Evolutionary conservation across 2,888 invertebrate genomes (phyloP).

Genomic region (Lochmaea capreae): DNA sequence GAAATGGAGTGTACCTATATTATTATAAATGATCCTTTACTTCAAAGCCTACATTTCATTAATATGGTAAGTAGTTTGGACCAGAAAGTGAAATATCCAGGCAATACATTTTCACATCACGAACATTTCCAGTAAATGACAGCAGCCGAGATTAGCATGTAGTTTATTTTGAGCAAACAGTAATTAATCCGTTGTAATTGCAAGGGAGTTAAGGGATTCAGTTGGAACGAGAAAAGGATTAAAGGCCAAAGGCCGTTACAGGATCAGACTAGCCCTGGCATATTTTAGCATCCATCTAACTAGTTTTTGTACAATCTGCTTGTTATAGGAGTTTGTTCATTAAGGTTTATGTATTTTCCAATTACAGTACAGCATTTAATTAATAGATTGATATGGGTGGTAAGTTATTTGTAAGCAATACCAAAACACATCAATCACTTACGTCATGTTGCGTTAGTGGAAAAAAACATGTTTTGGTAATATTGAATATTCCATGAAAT

Average conservation of each 20-base stretch:
- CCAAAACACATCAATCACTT: too few species aligned
- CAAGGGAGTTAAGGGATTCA: conserved; percentile 28
- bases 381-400: not conserved
- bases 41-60: too few species aligned
- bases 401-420: not conserved
- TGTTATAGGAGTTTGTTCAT: not conserved
- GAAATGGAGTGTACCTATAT: too few species aligned
- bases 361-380: not conserved
- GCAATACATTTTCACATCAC: conserved; percentile 29
- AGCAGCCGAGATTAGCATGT: conserved; percentile 29
- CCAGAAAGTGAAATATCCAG: conserved; percentile 16
- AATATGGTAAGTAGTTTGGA: too few species aligned
- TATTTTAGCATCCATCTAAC: not conserved
- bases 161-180: conserved; percentile 28
- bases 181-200: conserved; percentile 35
- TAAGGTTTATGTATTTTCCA: not conserved
- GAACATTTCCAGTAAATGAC: conserved; percentile 25
- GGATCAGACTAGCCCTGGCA: not conserved
- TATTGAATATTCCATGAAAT: too few species aligned
- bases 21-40: too few species aligned
- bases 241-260: not conserved
- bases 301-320: not conserved
- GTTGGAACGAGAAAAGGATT: conserved; percentile 19
- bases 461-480: too few species aligned
- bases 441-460: too few species aligned